A percentile compares a stretch with the other conserved stretches of the same genome.
Evolutionary conservation across 1,140 invertebrate species (phyloP).

Genomic region (Drosophila guanche): DNA sequence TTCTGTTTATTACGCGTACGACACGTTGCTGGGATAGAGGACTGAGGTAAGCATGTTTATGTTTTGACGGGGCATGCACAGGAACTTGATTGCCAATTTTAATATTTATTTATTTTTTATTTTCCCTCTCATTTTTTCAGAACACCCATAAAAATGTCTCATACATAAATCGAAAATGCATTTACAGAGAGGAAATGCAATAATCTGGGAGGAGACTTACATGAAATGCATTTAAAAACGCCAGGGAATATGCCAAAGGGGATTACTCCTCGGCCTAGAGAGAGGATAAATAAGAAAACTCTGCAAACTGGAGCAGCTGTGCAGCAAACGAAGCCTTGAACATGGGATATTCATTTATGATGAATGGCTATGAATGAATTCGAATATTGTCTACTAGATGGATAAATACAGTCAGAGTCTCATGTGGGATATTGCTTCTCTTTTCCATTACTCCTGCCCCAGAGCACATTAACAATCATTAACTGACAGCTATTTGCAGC

Average conservation of each 20-base stretch:
- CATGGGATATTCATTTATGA: too few relatives aligned
- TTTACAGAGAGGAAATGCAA: conserved; percentile 26
- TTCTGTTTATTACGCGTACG: conserved; percentile 10
- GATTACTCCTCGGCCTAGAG: too few relatives aligned
- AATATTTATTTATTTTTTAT: conserved; percentile 11
- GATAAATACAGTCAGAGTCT: too few relatives aligned
- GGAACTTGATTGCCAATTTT: conserved; percentile 12
- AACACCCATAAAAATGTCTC: conserved; percentile 33
- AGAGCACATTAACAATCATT: too few relatives aligned
- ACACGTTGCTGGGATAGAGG: conserved; percentile 2
- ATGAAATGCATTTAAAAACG: conserved; percentile 17
- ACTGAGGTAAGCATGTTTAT: conserved; percentile 37
- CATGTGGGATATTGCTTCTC: too few relatives aligned
- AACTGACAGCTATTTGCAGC: conserved; percentile 11
- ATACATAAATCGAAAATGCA: background rate
- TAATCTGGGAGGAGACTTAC: conserved; percentile 15
- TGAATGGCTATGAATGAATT: too few relatives aligned
- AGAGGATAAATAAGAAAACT: too few relatives aligned
- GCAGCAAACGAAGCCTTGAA: too few relatives aligned
- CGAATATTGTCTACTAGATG: too few relatives aligned
- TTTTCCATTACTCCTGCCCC: too few relatives aligned
- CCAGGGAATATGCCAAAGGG: background rate
- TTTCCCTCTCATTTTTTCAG: conserved; percentile 8
- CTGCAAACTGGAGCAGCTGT: too few relatives aligned
- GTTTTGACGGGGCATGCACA: conserved; percentile 19